Base-by-base conservation (phyloP, 2,113 vertebrate genomes). In the Pelobates fuscus region DNA sequence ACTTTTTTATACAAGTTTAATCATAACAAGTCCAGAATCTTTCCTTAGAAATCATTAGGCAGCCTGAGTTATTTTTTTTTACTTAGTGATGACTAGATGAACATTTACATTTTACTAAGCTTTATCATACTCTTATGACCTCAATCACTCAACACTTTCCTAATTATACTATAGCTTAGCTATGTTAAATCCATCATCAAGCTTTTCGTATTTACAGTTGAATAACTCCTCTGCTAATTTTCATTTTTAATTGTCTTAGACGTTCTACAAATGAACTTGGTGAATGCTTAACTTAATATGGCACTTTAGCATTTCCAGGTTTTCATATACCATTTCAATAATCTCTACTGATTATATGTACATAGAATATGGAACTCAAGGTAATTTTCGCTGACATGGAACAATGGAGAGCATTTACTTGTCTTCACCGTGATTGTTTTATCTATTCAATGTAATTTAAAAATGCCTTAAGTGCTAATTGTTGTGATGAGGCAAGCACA, bases 111-210 rank as follows among this genome's bases (percentile, higher is more conserved):
- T 37, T 37, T 37, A 63, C 30, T 65, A 20, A 43, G 62, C 62
- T 20, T 41, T 43, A 18, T 24, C 37, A 24, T 44, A 25, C 37
- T 21, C 30, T 43, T 43, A 20, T 24, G 32, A 44, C 62, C 62
- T 30, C 20, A 11, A 24, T 65, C 57, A 37, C 88, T 86, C 88
- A 87, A 88, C 85, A 83, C 89, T 30, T 84, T 78, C 76, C 88
- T 85, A 89, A 85, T 89, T 88, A 89, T 87, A 89, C 82, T 88
- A 87, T 87, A 91, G 87, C 89, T 91, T 91, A 91, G 78, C 83
- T 89, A 87, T 87, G 85, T 86, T 90, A 89, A 91, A 82, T 83
- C 84, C 79, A 86, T 91, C 85, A 83, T 84, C 87, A 80, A 86
- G 85, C 84, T 89, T 81, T 78, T 82, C 86, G 79, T 90, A 86